These are phyloP conservation scores for Agrotis segetum DNA, from an alignment of 2,888 invertebrate species.

Conservation along the genomic window DNA sequence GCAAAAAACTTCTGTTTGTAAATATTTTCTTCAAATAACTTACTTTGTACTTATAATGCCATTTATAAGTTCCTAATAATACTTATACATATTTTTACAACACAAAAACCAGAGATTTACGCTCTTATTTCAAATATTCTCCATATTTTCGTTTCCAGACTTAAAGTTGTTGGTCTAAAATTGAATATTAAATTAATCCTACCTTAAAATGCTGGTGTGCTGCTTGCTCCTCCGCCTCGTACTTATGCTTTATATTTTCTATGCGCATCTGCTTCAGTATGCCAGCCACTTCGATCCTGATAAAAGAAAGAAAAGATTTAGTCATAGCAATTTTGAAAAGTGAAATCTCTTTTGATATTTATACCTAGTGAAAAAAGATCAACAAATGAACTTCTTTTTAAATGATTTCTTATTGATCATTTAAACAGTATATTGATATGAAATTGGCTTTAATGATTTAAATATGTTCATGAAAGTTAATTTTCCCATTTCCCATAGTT, in stretches of 20 bases:
- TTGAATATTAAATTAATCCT: conserved; percentile 60
- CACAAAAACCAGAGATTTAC: accelerated
- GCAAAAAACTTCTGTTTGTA: accelerated
- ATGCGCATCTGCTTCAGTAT: conserved; percentile 94
- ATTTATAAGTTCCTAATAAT: not conserved
- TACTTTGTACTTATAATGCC: accelerated
- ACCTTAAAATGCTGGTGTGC: conserved; percentile 97
- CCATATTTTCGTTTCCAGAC: not conserved
- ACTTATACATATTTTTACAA: accelerated
- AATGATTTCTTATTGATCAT: too few relatives aligned
- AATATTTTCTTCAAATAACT: not conserved
- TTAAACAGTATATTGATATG: too few relatives aligned
- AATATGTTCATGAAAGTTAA: too few relatives aligned
- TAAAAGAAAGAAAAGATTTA: conserved; percentile 45
- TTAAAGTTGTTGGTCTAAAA: not conserved
- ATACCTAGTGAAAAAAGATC: too few relatives aligned
- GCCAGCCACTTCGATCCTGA: conserved; percentile 96
- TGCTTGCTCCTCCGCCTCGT: conserved; percentile 96
- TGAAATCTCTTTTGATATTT: too few relatives aligned
- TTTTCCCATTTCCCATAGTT: too few relatives aligned
- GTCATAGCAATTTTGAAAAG: not conserved
- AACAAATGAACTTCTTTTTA: too few relatives aligned
- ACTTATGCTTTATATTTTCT: conserved; percentile 96
- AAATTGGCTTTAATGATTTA: too few relatives aligned
- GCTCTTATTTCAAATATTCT: not conserved